Conservation (phyloP, 1,140 invertebrate species). For the Drosophila rufa region DNA sequence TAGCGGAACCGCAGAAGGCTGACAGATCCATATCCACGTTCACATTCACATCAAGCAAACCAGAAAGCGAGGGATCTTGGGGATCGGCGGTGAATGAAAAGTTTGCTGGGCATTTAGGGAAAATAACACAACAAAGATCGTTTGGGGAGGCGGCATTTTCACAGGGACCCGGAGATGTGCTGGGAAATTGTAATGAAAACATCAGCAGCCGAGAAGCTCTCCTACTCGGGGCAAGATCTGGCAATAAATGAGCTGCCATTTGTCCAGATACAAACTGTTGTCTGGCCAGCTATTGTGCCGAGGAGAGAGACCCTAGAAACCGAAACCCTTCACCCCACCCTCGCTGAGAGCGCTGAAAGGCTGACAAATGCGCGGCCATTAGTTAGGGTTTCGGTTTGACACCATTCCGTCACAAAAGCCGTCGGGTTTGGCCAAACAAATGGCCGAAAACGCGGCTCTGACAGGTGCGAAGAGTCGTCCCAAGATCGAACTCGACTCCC, state of each 20-base stretch:
- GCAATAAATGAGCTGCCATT: constrained; percentile 59
- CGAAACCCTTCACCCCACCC: constrained; percentile 7
- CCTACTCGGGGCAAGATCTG: constrained; percentile 34
- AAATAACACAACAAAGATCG: constrained; percentile 49
- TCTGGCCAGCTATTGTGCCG: constrained; percentile 50
- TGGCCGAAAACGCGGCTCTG: constrained; percentile 54
- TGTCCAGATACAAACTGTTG: constrained; percentile 57
- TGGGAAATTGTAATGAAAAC: constrained; percentile 54
- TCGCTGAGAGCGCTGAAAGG: constrained; percentile 52
- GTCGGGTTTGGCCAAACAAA: constrained; percentile 55
- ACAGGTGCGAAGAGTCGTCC: constrained; percentile 54
- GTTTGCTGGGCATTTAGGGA: constrained; percentile 60
- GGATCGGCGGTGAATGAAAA: constrained; percentile 61
- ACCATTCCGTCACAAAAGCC: constrained; percentile 74
- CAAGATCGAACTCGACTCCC: neutral
- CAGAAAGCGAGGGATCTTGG: constrained; percentile 1
- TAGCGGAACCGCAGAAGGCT: constrained; percentile 50
- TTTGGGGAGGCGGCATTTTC: constrained; percentile 56
- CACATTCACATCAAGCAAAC: constrained; percentile 5
- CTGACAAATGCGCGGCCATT: constrained; percentile 77
- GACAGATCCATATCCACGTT: constrained; percentile 41
- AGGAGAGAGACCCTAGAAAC: constrained; percentile 3
- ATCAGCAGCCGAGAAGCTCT: constrained; percentile 30
- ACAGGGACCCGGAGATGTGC: constrained; percentile 23
- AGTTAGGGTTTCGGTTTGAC: constrained; percentile 61